A percentile compares a stretch with the other conserved stretches of the same genome.
Conservation (phyloP, 2,113 vertebrate species). For the Proterorhinus semilunaris region DNA sequence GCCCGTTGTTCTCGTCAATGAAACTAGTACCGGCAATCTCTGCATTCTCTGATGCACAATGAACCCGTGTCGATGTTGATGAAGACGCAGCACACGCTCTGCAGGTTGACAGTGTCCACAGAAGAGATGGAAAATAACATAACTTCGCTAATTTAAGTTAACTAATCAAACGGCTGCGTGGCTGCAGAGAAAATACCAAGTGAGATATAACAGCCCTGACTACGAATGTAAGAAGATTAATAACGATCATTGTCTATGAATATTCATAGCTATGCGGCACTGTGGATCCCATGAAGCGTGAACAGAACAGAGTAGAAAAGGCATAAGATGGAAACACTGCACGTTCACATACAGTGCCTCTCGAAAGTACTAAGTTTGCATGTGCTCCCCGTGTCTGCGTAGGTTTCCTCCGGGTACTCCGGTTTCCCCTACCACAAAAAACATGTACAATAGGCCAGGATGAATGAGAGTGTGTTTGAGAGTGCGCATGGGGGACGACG, state of each 20-base stretch:
- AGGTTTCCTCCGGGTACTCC: too few relatives aligned
- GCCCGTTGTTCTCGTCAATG: slow-evolving; percentile 37
- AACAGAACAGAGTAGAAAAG: slow-evolving; percentile 37
- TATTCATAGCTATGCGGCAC: slow-evolving; percentile 49
- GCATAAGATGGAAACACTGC: slow-evolving; percentile 30
- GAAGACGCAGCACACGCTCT: slow-evolving; percentile 11
- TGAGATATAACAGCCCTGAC: slow-evolving; percentile 9
- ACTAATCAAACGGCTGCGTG: background rate
- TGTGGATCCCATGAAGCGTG: slow-evolving; percentile 37
- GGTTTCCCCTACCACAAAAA: too few relatives aligned
- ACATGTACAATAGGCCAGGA: too few relatives aligned
- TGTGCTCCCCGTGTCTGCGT: too few relatives aligned
- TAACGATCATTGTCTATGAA: slow-evolving; percentile 45
- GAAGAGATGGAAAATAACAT: background rate
- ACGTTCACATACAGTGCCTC: slow-evolving; percentile 44
- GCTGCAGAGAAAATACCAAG: background rate
- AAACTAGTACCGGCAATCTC: slow-evolving; percentile 23
- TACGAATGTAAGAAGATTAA: slow-evolving; percentile 29
- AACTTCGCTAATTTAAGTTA: background rate
- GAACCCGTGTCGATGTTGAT: slow-evolving; percentile 7
- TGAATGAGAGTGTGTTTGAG: too few relatives aligned
- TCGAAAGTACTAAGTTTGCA: too few relatives aligned
- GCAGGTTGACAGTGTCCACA: background rate
- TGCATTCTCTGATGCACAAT: slow-evolving; percentile 35
- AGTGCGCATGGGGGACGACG: too few relatives aligned